phyloP scores from a whole-genome alignment of 2,888 invertebrate species.

The Automeris io region DNA sequence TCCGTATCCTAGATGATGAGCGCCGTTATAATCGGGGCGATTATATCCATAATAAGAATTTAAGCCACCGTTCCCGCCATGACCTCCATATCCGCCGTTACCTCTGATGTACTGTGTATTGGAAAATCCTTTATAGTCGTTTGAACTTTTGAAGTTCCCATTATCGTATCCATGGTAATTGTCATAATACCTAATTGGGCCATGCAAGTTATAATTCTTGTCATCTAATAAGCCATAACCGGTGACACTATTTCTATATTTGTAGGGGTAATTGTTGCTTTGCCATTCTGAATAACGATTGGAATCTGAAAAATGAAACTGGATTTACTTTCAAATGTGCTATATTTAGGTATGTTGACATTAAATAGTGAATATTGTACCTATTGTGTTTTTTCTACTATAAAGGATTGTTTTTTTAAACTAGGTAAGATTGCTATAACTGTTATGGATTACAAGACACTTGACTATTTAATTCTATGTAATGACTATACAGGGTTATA shows the following conservation, averaged over 20 bases:
- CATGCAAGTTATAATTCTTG: conserved; percentile 28
- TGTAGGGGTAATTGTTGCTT: conserved; percentile 34
- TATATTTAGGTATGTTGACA: too few species aligned
- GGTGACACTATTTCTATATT: conserved; percentile 24
- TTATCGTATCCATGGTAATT: conserved; percentile 17
- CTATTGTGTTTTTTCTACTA: too few species aligned
- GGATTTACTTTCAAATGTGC: too few species aligned
- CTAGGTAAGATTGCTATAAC: too few species aligned
- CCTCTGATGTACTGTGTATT: conserved; percentile 20
- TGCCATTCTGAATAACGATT: conserved; percentile 54
- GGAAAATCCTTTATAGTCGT: conserved; percentile 9
- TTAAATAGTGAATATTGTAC: too few species aligned
- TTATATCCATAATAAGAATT: conserved; percentile 77
- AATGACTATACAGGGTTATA: too few species aligned
- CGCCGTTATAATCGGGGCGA: conserved; percentile 71
- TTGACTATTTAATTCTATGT: too few species aligned
- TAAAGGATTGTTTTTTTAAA: too few species aligned
- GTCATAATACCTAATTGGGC: conserved; percentile 11
- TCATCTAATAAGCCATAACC: conserved; percentile 47
- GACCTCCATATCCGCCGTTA: conserved; percentile 75
- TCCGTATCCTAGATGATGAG: conserved; percentile 77
- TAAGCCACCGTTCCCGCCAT: conserved; percentile 78
- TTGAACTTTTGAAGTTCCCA: conserved; percentile 11
- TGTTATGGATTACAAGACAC: too few species aligned
- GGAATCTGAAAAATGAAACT: conserved; percentile 28